These are phyloP conservation scores for Plemyria rubiginata DNA, from an alignment of 2,888 invertebrate genomes.

Conservation along the genomic window DNA sequence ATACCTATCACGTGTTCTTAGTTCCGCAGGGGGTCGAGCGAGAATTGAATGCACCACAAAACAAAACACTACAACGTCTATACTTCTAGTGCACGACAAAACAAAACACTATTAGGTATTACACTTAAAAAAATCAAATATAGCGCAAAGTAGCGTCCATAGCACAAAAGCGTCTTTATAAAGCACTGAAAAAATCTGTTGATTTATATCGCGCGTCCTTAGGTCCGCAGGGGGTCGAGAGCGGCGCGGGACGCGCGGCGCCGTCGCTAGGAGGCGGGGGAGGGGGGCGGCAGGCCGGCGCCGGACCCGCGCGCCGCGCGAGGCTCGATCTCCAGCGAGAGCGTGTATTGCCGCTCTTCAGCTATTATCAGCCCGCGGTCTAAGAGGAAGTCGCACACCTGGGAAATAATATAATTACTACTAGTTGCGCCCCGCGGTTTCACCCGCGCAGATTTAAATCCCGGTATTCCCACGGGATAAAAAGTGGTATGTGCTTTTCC, in stretches of 20 bases:
- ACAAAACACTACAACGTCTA: background rate
- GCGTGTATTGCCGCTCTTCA: slow-evolving; percentile 93
- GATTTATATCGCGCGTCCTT: slow-evolving; percentile 39
- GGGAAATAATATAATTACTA: no score
- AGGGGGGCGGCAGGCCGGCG: slow-evolving; percentile 60
- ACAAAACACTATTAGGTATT: no score
- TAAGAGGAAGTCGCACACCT: slow-evolving; percentile 89
- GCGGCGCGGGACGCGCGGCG: slow-evolving; percentile 80
- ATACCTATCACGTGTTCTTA: no score
- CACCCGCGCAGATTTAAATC: no score
- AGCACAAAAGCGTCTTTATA: slow-evolving; percentile 14
- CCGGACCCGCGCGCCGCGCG: slow-evolving; percentile 82
- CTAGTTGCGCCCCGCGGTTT: no score
- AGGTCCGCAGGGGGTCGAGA: slow-evolving; percentile 66
- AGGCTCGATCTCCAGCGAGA: slow-evolving; percentile 94
- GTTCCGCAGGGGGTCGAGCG: no score
- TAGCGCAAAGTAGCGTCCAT: slow-evolving; percentile 14
- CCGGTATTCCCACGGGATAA: no score
- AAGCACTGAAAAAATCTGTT: background rate
- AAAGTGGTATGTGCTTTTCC: no score
- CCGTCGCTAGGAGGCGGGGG: slow-evolving; percentile 77
- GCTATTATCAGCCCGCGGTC: slow-evolving; percentile 91
- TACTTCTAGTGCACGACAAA: no score
- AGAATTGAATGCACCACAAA: no score
- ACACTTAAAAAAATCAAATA: background rate